A percentile compares a stretch with the other conserved stretches of the same genome.
These are phyloP conservation scores for Carabus problematicus DNA, from an alignment of 2,888 invertebrate genomes.

Conservation along the genomic window DNA sequence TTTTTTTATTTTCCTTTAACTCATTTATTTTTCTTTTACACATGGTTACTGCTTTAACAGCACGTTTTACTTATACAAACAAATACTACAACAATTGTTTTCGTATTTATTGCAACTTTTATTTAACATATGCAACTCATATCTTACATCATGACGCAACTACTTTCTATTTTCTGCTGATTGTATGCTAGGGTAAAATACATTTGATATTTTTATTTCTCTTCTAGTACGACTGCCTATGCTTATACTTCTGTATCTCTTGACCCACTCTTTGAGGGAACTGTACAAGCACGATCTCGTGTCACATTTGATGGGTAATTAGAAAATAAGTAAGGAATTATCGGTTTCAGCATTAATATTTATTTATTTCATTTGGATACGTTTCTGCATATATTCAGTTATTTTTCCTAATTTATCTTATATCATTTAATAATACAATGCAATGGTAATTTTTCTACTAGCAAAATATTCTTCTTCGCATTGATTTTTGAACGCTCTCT, in stretches of 20 bases:
- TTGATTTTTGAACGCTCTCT: no score
- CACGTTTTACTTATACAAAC: conserved; percentile 52
- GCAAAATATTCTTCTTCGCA: no score
- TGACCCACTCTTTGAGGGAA: conserved; percentile 25
- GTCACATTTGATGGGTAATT: conserved; percentile 36
- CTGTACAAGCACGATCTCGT: conserved; percentile 23
- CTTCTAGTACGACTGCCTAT: conserved; percentile 24
- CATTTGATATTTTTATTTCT: conserved; percentile 6
- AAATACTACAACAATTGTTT: not conserved
- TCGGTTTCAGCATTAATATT: conserved; percentile 2
- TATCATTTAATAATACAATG: no score
- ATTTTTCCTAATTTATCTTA: no score
- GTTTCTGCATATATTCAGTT: no score
- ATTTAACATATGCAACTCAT: not conserved
- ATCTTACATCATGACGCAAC: not conserved
- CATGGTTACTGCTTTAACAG: conserved; percentile 43
- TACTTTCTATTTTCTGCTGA: conserved; percentile 1
- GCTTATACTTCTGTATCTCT: conserved; percentile 30
- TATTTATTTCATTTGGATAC: no score
- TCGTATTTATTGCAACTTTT: not conserved
- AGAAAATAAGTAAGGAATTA: conserved; percentile 33
- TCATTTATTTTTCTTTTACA: conserved; percentile 56
- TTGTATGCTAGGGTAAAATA: not conserved
- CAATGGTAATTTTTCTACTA: no score
- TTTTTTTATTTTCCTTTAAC: conserved; percentile 28